Evolutionary conservation across 1,140 invertebrate genomes (phyloP).

Genomic region (Caenorhabditis tropicalis): DNA sequence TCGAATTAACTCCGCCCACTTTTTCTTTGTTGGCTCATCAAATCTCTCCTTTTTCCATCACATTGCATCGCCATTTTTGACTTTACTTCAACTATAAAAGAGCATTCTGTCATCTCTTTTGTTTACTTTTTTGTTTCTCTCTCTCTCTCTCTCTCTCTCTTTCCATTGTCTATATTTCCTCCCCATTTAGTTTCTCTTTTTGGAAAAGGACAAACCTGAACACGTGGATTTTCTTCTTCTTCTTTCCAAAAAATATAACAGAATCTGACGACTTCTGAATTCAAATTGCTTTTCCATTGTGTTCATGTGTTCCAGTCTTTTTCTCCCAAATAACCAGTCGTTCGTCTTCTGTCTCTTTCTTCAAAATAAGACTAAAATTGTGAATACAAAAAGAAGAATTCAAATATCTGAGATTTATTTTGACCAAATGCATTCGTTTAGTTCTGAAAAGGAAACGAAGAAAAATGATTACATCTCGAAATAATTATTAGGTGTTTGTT

Average conservation of each 20-base stretch:
- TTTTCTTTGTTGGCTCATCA: constrained; percentile 8
- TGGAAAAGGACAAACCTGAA: not conserved
- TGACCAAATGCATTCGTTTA: no score
- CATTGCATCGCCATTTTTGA: constrained; percentile 27
- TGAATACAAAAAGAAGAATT: not conserved
- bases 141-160: no score
- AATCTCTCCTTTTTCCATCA: not conserved
- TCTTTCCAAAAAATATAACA: no score
- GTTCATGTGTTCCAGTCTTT: constrained; percentile 4
- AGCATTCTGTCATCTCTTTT: not conserved
- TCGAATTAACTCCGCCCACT: constrained; percentile 6
- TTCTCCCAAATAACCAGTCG: not conserved
- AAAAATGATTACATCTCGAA: no score
- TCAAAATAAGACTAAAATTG: not conserved
- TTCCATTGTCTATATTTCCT: not conserved
- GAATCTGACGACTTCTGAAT: not conserved
- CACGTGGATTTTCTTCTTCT: not conserved
- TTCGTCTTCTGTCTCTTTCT: not conserved
- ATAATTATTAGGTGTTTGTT: no score
- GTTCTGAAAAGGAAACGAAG: no score
- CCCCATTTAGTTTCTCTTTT: not conserved
- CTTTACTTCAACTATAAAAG: constrained; percentile 22
- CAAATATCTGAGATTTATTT: not conserved
- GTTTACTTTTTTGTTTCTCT: constrained; percentile 42
- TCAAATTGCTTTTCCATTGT: constrained; percentile 8